These are phyloP conservation scores for Emys orbicularis DNA, from an alignment of 2,797 vertebrate genomes.

Conservation along the genomic window DNA sequence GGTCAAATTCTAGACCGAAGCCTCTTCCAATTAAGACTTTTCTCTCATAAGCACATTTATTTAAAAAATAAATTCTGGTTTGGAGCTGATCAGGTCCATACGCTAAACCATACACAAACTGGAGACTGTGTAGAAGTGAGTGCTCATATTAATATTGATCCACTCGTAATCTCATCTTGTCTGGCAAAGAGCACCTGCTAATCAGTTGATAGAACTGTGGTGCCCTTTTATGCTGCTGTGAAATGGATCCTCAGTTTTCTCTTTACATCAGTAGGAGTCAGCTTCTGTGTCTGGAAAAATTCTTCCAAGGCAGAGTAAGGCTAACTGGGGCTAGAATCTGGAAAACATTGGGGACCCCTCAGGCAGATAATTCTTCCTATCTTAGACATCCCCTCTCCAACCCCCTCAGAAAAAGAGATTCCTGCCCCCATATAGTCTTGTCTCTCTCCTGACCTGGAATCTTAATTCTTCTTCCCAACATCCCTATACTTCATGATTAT, in stretches of 20 bases:
- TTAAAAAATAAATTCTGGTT: neutral
- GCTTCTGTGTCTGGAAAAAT: neutral
- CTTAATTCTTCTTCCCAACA: neutral
- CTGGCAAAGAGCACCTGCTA: neutral
- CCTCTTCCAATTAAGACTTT: neutral
- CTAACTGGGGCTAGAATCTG: neutral
- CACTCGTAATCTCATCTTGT: neutral
- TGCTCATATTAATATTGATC: neutral
- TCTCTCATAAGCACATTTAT: neutral
- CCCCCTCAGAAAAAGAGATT: neutral
- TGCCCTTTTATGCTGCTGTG: neutral
- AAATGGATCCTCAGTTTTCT: neutral
- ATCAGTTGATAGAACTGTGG: neutral
- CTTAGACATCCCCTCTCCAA: neutral
- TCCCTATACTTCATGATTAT: neutral
- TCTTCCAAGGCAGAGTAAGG: neutral
- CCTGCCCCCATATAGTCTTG: neutral
- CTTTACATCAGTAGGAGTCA: neutral
- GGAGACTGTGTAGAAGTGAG: rapidly evolving
- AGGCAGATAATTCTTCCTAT: rapidly evolving
- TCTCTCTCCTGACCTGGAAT: neutral
- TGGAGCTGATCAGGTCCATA: neutral
- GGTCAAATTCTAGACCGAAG: neutral
- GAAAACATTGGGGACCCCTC: neutral
- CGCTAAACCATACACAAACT: neutral